Conservation (phyloP, 1,140 invertebrate species). For the Macrostomum lignano region DNA sequence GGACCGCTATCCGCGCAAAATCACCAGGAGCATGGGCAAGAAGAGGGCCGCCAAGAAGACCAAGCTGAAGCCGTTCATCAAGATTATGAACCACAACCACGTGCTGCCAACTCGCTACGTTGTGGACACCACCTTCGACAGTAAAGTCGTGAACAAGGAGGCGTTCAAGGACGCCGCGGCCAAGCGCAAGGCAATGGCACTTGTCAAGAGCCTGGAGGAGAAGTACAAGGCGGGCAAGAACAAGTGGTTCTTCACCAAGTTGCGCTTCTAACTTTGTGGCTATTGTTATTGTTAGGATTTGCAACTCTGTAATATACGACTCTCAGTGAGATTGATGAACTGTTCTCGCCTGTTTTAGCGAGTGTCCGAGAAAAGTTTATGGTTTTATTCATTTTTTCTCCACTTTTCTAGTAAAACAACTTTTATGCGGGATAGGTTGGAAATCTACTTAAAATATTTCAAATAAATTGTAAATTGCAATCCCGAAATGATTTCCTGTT, state of each 20-base stretch:
- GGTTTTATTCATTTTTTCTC: too few species aligned
- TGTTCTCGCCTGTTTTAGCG: too few species aligned
- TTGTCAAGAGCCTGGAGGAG: background rate
- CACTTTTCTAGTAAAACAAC: too few species aligned
- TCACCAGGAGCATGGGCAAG: slow-evolving; percentile 84
- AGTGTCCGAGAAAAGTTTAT: too few species aligned
- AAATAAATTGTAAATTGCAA: too few species aligned
- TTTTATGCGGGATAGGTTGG: too few species aligned
- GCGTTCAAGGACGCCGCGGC: slow-evolving; percentile 1
- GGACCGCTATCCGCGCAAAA: slow-evolving; percentile 75
- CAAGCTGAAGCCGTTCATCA: slow-evolving; percentile 89
- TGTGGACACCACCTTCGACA: slow-evolving; percentile 1
- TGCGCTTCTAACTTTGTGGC: slow-evolving; percentile 6
- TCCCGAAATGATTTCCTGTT: too few species aligned
- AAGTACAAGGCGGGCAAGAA: slow-evolving; percentile 4
- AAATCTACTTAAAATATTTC: too few species aligned
- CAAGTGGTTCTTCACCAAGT: slow-evolving; percentile 4
- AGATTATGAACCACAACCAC: slow-evolving; percentile 84
- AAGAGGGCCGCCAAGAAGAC: slow-evolving; percentile 73
- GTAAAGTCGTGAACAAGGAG: slow-evolving; percentile 1
- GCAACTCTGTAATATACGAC: too few species aligned
- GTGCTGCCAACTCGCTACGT: slow-evolving; percentile 59
- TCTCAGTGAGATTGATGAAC: too few species aligned
- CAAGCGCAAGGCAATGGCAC: too few species aligned
- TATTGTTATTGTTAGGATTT: too few species aligned